A percentile compares a stretch with the other conserved stretches of the same genome.
Conservation (phyloP, 1,140 invertebrate species). For the Dolichoris vasculosae region DNA sequence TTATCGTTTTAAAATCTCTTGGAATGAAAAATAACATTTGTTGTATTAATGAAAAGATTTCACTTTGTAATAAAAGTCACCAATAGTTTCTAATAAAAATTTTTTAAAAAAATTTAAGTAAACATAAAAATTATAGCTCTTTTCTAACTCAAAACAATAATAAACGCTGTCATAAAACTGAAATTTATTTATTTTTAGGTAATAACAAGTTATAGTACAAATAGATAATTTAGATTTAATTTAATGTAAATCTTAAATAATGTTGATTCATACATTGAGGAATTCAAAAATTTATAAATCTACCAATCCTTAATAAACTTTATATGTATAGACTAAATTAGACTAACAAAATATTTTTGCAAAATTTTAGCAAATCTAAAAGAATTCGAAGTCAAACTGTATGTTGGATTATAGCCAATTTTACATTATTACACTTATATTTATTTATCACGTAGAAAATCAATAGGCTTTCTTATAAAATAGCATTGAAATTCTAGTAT, state of each 20-base stretch:
- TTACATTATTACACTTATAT: not conserved
- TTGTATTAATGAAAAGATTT: not conserved
- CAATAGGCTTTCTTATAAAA: slow-evolving; percentile 33
- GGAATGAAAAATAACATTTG: not conserved
- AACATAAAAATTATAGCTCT: not conserved
- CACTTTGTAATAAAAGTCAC: not conserved
- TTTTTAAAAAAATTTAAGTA: not conserved
- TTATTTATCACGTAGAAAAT: not conserved
- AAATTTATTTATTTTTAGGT: not conserved
- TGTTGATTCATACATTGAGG: no score
- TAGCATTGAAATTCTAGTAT: not conserved
- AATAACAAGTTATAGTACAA: not conserved
- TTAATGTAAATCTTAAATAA: not conserved
- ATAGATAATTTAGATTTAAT: not conserved
- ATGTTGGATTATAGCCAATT: not conserved
- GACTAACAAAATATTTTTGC: not conserved
- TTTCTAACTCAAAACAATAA: not conserved
- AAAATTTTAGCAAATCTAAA: not conserved
- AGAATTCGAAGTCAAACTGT: not conserved
- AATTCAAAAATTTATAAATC: not conserved
- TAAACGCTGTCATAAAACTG: not conserved
- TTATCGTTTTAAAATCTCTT: not conserved
- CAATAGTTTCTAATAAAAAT: not conserved
- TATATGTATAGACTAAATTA: not conserved
- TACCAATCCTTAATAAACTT: not conserved